These are phyloP conservation scores for Columba guinea DNA, from an alignment of 2,797 vertebrate genomes.

Conservation along the genomic window DNA sequence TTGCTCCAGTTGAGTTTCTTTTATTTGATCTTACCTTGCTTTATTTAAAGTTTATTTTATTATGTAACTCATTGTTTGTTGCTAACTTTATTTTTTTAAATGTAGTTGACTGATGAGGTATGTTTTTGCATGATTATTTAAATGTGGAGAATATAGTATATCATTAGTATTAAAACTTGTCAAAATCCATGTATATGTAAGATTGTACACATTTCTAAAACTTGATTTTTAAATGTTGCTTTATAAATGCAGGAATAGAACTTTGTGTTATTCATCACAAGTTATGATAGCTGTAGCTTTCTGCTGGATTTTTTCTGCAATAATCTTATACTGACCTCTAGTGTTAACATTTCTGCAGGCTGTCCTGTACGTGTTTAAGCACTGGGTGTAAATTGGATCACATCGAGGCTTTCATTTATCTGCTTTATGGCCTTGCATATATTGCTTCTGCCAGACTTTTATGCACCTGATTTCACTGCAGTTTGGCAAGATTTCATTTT, in stretches of 20 bases:
- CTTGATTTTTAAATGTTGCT: background rate
- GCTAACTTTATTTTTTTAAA: background rate
- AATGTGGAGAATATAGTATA: background rate
- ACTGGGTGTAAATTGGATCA: background rate
- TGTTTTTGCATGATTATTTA: background rate
- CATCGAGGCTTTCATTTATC: background rate
- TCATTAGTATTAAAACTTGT: background rate
- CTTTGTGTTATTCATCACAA: background rate
- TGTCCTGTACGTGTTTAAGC: background rate
- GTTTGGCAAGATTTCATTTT: background rate
- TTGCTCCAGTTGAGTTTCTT: background rate
- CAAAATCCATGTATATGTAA: background rate
- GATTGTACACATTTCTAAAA: background rate
- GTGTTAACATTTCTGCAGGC: background rate
- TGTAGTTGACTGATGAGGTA: background rate
- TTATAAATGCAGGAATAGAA: background rate
- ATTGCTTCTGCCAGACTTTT: background rate
- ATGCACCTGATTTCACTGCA: background rate
- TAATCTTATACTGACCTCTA: background rate
- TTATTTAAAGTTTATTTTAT: background rate
- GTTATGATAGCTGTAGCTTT: background rate
- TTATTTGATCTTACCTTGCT: background rate
- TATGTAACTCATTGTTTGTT: background rate
- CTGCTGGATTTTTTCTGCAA: background rate
- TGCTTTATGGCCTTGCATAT: background rate